Percentiles rank a stretch among this genome's conserved stretches.
Conservation (phyloP, 2,113 vertebrate species). For the Balaeniceps rex region DNA sequence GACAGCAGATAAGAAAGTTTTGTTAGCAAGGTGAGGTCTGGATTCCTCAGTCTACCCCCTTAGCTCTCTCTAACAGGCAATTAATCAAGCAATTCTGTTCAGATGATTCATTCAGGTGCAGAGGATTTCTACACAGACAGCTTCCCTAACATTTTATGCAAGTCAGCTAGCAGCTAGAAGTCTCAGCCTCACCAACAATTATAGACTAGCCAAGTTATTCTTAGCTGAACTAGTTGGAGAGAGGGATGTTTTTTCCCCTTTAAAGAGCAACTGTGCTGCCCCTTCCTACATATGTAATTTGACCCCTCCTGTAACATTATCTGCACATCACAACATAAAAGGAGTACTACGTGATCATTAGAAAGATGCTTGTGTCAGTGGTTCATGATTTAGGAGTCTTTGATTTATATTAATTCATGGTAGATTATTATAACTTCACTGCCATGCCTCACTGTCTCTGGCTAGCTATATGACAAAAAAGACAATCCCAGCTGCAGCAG, state of each 20-base stretch:
- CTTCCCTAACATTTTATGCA: neutral
- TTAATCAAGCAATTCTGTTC: neutral
- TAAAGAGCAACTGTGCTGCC: neutral
- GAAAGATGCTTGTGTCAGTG: neutral
- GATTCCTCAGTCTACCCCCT: neutral
- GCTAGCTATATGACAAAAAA: neutral
- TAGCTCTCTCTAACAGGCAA: neutral
- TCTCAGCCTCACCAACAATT: neutral
- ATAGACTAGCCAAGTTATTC: neutral
- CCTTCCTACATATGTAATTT: neutral
- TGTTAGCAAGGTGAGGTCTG: neutral
- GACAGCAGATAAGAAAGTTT: neutral
- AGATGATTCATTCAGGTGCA: neutral
- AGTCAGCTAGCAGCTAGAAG: neutral
- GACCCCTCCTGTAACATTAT: neutral
- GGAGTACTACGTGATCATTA: neutral
- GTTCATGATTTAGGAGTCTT: neutral
- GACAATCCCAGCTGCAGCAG: neutral
- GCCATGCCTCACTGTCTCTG: neutral
- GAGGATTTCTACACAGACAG: neutral
- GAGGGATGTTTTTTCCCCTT: neutral
- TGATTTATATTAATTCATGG: neutral
- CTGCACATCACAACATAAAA: neutral
- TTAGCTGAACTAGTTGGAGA: neutral
- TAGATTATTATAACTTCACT: neutral